These are phyloP conservation scores for Geococcyx californianus DNA, from an alignment of 2,113 vertebrate genomes.

Conservation along the genomic window DNA sequence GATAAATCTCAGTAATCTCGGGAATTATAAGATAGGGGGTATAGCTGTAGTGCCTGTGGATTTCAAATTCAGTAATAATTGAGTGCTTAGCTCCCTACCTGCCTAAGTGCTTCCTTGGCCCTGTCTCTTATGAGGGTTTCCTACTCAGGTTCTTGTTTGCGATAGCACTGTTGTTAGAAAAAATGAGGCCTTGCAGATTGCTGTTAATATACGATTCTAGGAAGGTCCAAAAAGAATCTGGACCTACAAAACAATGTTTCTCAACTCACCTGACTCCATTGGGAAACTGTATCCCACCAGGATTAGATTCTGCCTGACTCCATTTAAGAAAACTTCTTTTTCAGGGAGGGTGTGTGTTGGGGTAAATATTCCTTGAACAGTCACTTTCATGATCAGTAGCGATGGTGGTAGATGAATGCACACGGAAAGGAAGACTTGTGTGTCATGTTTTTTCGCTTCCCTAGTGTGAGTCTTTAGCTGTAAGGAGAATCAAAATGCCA, in stretches of 20 bases:
- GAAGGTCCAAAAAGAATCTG: background rate
- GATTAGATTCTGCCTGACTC: background rate
- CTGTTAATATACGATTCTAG: background rate
- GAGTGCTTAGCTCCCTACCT: slow-evolving; percentile 19
- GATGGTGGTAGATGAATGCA: background rate
- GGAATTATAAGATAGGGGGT: slow-evolving; percentile 1
- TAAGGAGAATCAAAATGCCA: background rate
- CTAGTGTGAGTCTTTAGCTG: background rate
- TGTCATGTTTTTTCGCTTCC: background rate
- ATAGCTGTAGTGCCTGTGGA: background rate
- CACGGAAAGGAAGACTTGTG: background rate
- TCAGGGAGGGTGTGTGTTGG: background rate
- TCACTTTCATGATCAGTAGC: background rate
- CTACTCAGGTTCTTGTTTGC: background rate
- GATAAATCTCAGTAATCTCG: slow-evolving; percentile 34
- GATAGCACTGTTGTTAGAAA: background rate
- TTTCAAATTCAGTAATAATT: background rate
- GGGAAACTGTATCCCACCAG: background rate
- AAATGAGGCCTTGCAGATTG: background rate
- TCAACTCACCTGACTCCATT: background rate
- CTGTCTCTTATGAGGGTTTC: background rate
- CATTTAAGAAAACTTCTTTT: background rate
- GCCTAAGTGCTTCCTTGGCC: background rate
- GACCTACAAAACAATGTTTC: background rate
- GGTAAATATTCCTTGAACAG: background rate